phyloP scores from a whole-genome alignment of 2,113 vertebrate genomes.

The Arenaria interpres region DNA sequence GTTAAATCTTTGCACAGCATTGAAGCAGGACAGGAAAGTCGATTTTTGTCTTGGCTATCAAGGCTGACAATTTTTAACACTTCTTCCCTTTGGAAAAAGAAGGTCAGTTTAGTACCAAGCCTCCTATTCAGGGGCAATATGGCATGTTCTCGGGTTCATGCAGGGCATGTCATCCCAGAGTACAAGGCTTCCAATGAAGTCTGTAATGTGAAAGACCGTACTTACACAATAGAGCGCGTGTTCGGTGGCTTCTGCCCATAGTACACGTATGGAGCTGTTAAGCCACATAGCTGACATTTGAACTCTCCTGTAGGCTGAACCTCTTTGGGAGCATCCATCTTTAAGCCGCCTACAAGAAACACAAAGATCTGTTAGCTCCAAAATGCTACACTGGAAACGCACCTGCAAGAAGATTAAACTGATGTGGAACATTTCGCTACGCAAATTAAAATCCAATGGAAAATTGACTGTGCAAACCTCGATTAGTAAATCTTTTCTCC shows the following conservation, averaged over 20 bases:
- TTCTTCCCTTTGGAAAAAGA: background rate
- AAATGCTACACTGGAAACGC: background rate
- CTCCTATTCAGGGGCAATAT: background rate
- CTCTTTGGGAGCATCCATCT: slow-evolving; percentile 73
- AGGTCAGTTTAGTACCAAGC: background rate
- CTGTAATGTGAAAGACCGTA: background rate
- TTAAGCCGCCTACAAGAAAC: background rate
- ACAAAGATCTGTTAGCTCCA: background rate
- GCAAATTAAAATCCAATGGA: background rate
- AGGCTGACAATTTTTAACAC: background rate
- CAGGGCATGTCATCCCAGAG: background rate
- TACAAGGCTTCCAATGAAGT: background rate
- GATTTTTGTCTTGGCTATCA: background rate
- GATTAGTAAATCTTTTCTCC: background rate
- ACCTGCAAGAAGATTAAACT: background rate
- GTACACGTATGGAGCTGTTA: slow-evolving; percentile 79
- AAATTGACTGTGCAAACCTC: background rate
- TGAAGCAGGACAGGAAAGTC: background rate
- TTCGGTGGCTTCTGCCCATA: slow-evolving; percentile 85
- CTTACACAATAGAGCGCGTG: slow-evolving; percentile 82
- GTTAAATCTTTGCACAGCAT: background rate
- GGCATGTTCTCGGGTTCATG: background rate
- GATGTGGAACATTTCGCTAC: background rate
- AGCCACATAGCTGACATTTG: slow-evolving; percentile 79
- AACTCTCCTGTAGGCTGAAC: slow-evolving; percentile 70